phyloP scores from a whole-genome alignment of 2,888 invertebrate species.

The Corythucha ciliata region DNA sequence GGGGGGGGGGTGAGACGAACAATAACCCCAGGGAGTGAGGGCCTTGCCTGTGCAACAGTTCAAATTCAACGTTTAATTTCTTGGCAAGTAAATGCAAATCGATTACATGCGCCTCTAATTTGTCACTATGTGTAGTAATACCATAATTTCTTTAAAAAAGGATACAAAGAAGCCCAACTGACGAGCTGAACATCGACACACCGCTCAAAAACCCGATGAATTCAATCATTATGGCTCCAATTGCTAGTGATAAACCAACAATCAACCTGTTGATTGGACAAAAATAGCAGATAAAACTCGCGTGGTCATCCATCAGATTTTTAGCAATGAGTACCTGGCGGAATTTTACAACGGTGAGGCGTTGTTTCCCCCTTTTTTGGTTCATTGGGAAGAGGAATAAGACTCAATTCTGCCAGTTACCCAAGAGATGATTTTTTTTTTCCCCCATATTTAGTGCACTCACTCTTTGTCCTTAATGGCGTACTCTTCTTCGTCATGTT shows the following conservation, averaged over 20 bases:
- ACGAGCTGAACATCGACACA: conserved; percentile 60
- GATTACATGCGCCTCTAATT: too few relatives aligned
- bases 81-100: too few relatives aligned
- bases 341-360: not conserved
- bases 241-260: conserved; percentile 51
- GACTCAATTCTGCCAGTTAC: not conserved
- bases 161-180: conserved; percentile 62
- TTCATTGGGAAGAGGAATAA: not conserved
- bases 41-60: too few relatives aligned
- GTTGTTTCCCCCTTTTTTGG: not conserved
- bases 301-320: too few relatives aligned
- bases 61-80: too few relatives aligned
- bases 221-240: conserved; percentile 55
- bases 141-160: too few relatives aligned
- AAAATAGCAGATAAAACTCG: not conserved
- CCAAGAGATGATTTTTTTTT: not conserved
- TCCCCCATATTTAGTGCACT: too few relatives aligned
- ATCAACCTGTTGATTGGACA: conserved; percentile 51
- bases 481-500: conserved; percentile 42
- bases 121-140: too few relatives aligned
- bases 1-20: too few relatives aligned
- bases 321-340: too few relatives aligned
- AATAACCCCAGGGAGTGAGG: too few relatives aligned
- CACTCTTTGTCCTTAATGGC: conserved; percentile 41
- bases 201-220: conserved; percentile 58